Percentiles rank a stretch among this genome's conserved stretches.
Evolutionary conservation across 2,888 invertebrate species (phyloP).

Genomic region (Nomada ruficornis): DNA sequence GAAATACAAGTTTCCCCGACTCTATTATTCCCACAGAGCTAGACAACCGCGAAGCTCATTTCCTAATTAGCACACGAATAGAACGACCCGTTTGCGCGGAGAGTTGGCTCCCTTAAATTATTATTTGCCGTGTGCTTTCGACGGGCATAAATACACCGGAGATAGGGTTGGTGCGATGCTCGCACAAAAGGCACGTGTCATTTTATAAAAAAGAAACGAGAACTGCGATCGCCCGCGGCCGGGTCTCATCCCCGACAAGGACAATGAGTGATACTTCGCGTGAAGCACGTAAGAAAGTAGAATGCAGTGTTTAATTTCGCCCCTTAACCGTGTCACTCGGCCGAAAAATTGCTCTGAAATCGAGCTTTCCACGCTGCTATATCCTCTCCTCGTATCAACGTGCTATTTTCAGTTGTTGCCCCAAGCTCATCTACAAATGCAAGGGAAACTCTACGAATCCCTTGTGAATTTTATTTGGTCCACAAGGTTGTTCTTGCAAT

Average conservation of each 20-base stretch:
- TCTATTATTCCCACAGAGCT: not conserved
- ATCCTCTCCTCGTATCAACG: not conserved
- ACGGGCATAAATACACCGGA: constrained; percentile 3
- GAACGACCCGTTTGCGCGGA: not conserved
- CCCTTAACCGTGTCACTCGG: constrained; percentile 44
- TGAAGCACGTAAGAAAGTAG: constrained; percentile 35
- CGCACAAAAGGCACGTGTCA: constrained; percentile 26
- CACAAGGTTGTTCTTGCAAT: not conserved
- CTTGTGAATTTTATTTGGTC: not conserved
- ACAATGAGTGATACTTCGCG: constrained; percentile 38
- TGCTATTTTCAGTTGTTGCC: constrained; percentile 9
- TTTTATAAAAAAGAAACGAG: constrained; percentile 48
- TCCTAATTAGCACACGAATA: constrained; percentile 6
- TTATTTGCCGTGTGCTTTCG: not conserved
- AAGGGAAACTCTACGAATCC: not conserved
- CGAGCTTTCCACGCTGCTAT: not conserved
- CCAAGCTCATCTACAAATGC: not conserved
- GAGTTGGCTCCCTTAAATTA: not conserved
- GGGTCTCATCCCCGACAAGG: constrained; percentile 30
- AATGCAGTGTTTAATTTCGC: constrained; percentile 48
- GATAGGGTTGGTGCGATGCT: not conserved
- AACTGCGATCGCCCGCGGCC: constrained; percentile 43
- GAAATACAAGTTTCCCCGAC: not conserved
- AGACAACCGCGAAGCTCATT: not conserved
- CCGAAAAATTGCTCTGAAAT: constrained; percentile 34